phyloP scores from a whole-genome alignment of 2,888 invertebrate genomes.

The Dorcus parallelipipedus region DNA sequence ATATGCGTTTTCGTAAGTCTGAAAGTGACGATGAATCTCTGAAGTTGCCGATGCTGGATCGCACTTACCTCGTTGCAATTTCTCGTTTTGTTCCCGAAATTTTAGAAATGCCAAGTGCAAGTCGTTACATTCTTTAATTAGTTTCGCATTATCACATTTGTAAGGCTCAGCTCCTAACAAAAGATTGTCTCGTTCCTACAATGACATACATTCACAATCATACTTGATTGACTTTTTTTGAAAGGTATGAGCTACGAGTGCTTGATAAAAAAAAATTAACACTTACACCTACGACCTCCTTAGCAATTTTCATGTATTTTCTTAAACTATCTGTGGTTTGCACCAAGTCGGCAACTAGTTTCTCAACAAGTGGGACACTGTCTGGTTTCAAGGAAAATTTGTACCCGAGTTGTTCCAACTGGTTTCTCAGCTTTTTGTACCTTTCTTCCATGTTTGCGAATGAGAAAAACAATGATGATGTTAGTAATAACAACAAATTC shows the following conservation, averaged over 20 bases:
- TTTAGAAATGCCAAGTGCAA: constrained; percentile 65
- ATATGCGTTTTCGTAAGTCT: constrained; percentile 54
- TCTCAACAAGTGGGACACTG: constrained; percentile 76
- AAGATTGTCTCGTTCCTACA: constrained; percentile 67
- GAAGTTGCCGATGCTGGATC: neutral
- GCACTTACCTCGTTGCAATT: constrained; percentile 53
- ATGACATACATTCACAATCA: constrained; percentile 15
- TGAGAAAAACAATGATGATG: constrained; percentile 1
- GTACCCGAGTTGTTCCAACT: constrained; percentile 82
- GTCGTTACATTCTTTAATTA: constrained; percentile 72
- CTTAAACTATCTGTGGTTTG: constrained; percentile 85
- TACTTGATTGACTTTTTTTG: constrained; percentile 3
- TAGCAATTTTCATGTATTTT: constrained; percentile 75
- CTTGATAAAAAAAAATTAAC: neutral
- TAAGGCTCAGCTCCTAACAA: constrained; percentile 73
- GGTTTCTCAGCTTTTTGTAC: constrained; percentile 53
- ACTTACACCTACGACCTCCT: constrained; percentile 62
- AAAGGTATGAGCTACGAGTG: neutral
- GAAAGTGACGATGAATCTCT: constrained; percentile 21
- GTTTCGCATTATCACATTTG: constrained; percentile 74
- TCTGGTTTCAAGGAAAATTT: constrained; percentile 71
- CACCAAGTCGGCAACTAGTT: constrained; percentile 75
- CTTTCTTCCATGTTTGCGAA: constrained; percentile 38
- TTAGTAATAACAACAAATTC: neutral
- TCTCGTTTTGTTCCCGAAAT: constrained; percentile 62